These are phyloP conservation scores for Temnopleurus reevesii DNA, from an alignment of 53 echinoderm and acorn worm species.

Conservation along the genomic window DNA sequence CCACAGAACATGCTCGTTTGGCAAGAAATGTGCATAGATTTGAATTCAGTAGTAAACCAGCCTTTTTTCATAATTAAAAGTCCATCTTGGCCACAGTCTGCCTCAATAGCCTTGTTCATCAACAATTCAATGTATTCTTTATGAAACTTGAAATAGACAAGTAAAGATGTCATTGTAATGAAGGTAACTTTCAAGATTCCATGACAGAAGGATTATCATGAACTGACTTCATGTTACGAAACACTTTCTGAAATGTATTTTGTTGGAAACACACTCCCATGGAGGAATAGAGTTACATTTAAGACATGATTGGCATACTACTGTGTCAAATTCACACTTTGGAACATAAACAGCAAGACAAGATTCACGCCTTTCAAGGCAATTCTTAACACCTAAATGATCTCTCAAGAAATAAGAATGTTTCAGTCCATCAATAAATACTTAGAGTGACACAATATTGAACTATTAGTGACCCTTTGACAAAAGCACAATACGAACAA, in stretches of 20 bases:
- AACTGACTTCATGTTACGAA: not conserved
- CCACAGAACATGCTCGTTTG: too few relatives aligned
- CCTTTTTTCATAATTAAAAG: too few relatives aligned
- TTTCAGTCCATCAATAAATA: constrained; percentile 18
- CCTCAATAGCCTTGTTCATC: too few relatives aligned
- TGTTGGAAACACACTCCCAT: not conserved
- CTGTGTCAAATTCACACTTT: not conserved
- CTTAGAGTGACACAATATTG: not conserved
- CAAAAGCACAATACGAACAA: not conserved
- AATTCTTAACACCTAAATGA: not conserved
- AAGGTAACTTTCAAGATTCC: too few relatives aligned
- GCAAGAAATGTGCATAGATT: too few relatives aligned
- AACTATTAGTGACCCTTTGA: not conserved
- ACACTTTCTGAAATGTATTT: not conserved
- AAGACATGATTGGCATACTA: not conserved
- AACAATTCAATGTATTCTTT: too few relatives aligned
- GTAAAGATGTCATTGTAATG: too few relatives aligned
- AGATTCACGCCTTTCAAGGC: constrained; percentile 21
- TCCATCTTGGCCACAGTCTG: too few relatives aligned
- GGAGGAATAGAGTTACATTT: not conserved
- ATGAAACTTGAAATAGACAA: too few relatives aligned
- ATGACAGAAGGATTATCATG: too few relatives aligned
- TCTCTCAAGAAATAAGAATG: not conserved
- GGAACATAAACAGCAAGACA: not conserved
- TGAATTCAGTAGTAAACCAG: too few relatives aligned